Evolutionary conservation across 1,140 invertebrate genomes (phyloP), one percentile per base, ranked within the genome.

Genomic region (Danaus plexippus): DNA sequence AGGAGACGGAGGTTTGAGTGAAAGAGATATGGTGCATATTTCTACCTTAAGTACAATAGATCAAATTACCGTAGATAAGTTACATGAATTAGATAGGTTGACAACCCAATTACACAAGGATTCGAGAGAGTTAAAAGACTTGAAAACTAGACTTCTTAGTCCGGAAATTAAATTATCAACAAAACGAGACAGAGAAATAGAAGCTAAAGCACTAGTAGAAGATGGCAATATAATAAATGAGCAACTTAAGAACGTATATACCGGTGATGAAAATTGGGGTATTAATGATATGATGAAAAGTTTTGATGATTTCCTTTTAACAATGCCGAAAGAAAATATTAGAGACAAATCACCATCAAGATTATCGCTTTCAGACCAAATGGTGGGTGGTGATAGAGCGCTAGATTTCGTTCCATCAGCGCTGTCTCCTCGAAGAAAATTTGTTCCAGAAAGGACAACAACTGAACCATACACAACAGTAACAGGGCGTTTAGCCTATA

Each of bases 51-150:
- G 90, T 82, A 90, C 91, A 51, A 90, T 95, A 68, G 93, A 94
- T 84, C 91, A 93, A 82, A 91, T 92, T 32, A 91, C 92, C 45
- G 89, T 94, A 67, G 92, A 93, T 75, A 94, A 94, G 87, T 88
- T 94, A 75, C 91, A 93, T 68, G 92, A 94, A 87, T 88, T 94
- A 75, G 93, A 94, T 88, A 89, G 91, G 73, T 73, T 94, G 61
- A 93, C 92, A 69, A 91, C 87, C 55, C 93, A 94, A 87, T 88
- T 94, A 65, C 91, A 93, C 67, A 92, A 93, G 85, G 93, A 94
- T 87, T 94, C 93, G 13, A 90, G 92, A 80, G 92, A 93, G 82
- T 88, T 94, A 56, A 92, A 92, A 81, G 92, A 94, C 70, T 87
- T 94, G 59, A 92, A 93, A 81, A 90, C 90, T 66, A 90, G 91